Evolutionary conservation across 1,140 invertebrate species (phyloP).

Genomic region (Danaus melanippus): DNA sequence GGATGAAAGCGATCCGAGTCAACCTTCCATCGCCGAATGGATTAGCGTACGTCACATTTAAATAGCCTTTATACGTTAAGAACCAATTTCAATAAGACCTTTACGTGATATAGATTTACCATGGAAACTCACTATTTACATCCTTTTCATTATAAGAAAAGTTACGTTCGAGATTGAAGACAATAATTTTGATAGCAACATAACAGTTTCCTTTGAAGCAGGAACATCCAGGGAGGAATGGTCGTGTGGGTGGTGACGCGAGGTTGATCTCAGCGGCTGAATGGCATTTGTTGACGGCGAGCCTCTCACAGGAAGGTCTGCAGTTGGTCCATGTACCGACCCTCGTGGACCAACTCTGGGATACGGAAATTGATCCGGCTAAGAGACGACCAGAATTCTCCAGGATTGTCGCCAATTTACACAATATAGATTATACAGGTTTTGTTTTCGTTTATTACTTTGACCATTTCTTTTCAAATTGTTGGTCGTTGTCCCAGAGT

Average conservation of each 20-base stretch:
- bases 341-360: conserved; percentile 88
- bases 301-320: conserved; percentile 73
- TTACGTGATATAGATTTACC: no score
- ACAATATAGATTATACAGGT: conserved; percentile 52
- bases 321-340: conserved; percentile 80
- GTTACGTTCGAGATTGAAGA: no score
- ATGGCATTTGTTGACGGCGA: conserved; percentile 75
- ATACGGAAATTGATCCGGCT: conserved; percentile 72
- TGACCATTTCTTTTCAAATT: background rate
- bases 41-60: conserved; percentile 35
- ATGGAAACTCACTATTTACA: no score
- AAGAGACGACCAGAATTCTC: conserved; percentile 45
- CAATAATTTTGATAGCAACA: background rate
- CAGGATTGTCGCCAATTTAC: conserved; percentile 72
- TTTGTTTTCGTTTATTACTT: conserved; percentile 5
- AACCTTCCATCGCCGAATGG: conserved; percentile 77
- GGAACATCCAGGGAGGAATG: conserved; percentile 76
- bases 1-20: conserved; percentile 75
- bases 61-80: no score
- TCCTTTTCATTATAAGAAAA: background rate
- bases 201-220: conserved; percentile 30
- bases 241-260: conserved; percentile 87
- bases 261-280: conserved; percentile 77
- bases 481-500: no score
- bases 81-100: background rate